Evolutionary conservation across 2,113 vertebrate genomes (phyloP), one percentile per base, ranked within the genome.

Genomic region (Mobula hypostoma): DNA sequence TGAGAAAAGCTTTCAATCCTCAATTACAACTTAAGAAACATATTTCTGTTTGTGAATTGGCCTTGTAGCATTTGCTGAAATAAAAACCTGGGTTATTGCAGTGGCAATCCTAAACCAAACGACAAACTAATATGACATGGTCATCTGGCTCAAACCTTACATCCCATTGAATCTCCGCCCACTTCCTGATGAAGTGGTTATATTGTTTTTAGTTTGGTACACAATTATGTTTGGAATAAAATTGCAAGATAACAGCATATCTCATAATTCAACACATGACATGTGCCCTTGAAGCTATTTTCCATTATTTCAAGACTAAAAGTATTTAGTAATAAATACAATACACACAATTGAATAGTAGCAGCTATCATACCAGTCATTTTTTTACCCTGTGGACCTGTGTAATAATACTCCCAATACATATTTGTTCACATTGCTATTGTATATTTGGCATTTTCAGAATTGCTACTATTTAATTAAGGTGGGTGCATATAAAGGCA

Each of bases 261-360:
- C 61, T 66, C 85, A n/a, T 7, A 5, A 90, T 90, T 90, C 85
- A 90, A 90, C 66, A 66, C 85, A 90, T 19, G 85, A n/a, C n/a
- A 90, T 7, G 61, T n/a, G 12, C 12, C 19, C 85, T 56, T 85
- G 82, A 7, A 58, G 82, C 24, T 29, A 15, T 63, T 83, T 88
- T 88, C 14, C 63, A 29, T 6, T 66, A 32, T 32, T 68, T 17
- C 24, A 1, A 15, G 27, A 24, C 15, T 87, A 87, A 87, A 87
- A 63, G 58, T 58, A 87, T 29, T 87, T 63, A 63, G 58, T 56
- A 56, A 83, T 58, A 87, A 87, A n/a, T 21, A 27, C 56, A 48
- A 58, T 48, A 85, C 48, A 85, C 40, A 14, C 58, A 40, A 48
- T 66, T 14, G 8, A 91, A 48, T 24, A 27, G 36, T 21, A 48